Conservation (phyloP, 2,888 invertebrate species). For the Tachina fera region DNA sequence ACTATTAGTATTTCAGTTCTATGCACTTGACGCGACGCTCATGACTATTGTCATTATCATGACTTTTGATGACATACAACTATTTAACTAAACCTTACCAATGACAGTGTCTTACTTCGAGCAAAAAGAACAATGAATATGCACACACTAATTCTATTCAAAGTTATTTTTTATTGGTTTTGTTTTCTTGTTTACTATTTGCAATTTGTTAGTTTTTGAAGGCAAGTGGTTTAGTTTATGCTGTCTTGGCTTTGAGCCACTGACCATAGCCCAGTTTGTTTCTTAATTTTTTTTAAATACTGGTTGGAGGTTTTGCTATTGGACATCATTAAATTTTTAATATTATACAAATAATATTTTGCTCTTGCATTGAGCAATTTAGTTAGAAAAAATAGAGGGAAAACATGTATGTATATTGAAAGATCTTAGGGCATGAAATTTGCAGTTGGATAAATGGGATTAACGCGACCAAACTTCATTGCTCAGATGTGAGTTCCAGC, state of each 20-base stretch:
- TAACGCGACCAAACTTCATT: too few species aligned
- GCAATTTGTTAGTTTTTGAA: slow-evolving; percentile 37
- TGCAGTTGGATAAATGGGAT: too few species aligned
- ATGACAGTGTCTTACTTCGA: slow-evolving; percentile 42
- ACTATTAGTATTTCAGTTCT: slow-evolving; percentile 2
- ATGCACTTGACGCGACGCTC: slow-evolving; percentile 69
- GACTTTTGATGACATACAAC: slow-evolving; percentile 62
- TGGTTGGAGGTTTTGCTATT: slow-evolving; percentile 30
- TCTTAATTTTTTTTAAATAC: not conserved
- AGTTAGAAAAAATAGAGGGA: too few species aligned
- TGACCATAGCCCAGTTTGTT: slow-evolving; percentile 67
- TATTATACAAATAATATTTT: slow-evolving; percentile 52
- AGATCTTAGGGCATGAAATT: too few species aligned
- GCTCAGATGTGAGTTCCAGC: too few species aligned
- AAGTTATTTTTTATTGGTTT: slow-evolving; percentile 21
- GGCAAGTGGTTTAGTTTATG: slow-evolving; percentile 14
- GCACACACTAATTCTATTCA: slow-evolving; percentile 33
- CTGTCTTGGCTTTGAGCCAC: slow-evolving; percentile 62
- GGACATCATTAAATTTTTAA: slow-evolving; percentile 18
- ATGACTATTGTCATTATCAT: slow-evolving; percentile 74
- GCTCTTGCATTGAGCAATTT: not conserved
- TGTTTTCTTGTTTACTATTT: slow-evolving; percentile 34
- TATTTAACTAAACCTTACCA: slow-evolving; percentile 21
- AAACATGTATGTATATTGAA: too few species aligned
- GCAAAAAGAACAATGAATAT: slow-evolving; percentile 8